These are phyloP conservation scores for Ardeotis arabs DNA, from an alignment of 2,113 vertebrate species.

Conservation along the genomic window DNA sequence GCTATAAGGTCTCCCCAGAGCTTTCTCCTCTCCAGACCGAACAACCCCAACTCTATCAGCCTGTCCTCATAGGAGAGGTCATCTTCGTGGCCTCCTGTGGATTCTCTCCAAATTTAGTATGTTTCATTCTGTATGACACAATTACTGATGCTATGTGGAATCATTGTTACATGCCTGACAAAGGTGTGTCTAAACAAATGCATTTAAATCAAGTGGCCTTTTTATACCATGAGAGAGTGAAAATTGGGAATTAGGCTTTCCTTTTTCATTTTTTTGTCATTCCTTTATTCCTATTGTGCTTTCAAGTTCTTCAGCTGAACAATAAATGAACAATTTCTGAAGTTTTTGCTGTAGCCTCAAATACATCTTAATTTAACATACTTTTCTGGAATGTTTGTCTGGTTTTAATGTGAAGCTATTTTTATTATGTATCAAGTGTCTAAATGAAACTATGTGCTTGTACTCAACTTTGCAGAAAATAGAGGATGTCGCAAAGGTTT, in stretches of 20 bases:
- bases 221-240: background rate
- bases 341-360: background rate
- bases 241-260: background rate
- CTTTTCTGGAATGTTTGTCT: background rate
- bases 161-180: background rate
- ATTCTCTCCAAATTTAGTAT: background rate
- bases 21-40: too few species aligned
- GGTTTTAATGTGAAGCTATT: background rate
- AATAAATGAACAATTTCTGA: background rate
- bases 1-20: too few species aligned
- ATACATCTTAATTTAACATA: background rate
- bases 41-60: too few species aligned
- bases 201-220: background rate
- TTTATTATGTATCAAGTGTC: background rate
- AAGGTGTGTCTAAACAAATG: background rate
- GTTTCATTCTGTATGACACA: background rate
- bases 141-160: background rate
- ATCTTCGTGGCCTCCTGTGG: too few species aligned
- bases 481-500: conserved; percentile 90
- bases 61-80: too few species aligned
- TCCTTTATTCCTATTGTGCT: background rate
- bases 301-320: background rate
- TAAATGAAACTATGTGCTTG: background rate
- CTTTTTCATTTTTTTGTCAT: background rate
- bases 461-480: conserved; percentile 81